Conservation (phyloP, 2,888 invertebrate genomes). For the Lapara coniferarum region DNA sequence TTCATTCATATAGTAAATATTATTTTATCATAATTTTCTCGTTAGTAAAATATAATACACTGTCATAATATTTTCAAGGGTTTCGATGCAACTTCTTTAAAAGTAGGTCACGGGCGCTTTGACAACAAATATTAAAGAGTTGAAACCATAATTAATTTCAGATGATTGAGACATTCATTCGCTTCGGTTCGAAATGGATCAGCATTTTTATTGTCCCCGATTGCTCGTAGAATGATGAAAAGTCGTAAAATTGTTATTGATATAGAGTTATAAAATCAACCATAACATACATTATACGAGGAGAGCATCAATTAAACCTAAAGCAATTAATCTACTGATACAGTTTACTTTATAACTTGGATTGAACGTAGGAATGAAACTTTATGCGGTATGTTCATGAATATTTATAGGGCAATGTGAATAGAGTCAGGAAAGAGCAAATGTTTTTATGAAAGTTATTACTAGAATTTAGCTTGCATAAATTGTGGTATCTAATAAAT, state of each 20-base stretch:
- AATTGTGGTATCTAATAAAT: neutral
- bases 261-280: constrained; percentile 50
- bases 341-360: constrained; percentile 45
- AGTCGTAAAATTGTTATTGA: constrained; percentile 57
- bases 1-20: too few species aligned
- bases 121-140: constrained; percentile 17
- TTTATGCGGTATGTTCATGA: constrained; percentile 40
- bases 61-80: neutral
- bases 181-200: constrained; percentile 30
- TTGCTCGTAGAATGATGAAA: constrained; percentile 43
- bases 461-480: constrained; percentile 13
- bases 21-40: neutral
- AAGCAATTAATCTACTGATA: constrained; percentile 50
- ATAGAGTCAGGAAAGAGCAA: constrained; percentile 20
- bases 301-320: constrained; percentile 53
- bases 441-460: constrained; percentile 33
- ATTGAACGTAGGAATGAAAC: constrained; percentile 38
- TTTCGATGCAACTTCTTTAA: constrained; percentile 29
- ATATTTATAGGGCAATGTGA: constrained; percentile 35
- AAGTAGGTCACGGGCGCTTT: constrained; percentile 31
- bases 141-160: constrained; percentile 21
- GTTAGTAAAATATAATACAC: neutral
- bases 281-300: constrained; percentile 48
- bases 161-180: constrained; percentile 19
- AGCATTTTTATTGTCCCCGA: constrained; percentile 43